Evolutionary conservation across 2,797 vertebrate species (phyloP).

Genomic region (Platyrinchus mystaceus): DNA sequence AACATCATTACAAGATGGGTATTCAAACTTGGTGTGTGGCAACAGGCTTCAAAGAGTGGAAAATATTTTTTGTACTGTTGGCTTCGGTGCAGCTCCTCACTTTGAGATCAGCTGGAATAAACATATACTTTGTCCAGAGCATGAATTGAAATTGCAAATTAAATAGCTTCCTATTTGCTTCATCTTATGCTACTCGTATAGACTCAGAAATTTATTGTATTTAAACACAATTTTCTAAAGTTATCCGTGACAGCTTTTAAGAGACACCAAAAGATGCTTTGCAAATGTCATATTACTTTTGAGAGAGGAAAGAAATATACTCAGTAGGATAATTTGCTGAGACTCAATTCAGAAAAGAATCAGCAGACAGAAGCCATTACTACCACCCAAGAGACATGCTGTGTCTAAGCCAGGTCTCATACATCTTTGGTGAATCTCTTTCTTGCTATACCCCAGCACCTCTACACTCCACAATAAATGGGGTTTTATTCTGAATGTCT

Average conservation of each 20-base stretch:
- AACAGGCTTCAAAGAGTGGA: neutral
- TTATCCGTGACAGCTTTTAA: neutral
- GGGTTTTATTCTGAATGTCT: neutral
- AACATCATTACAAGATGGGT: neutral
- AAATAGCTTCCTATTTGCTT: neutral
- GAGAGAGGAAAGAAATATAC: neutral
- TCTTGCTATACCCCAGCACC: neutral
- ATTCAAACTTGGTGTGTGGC: neutral
- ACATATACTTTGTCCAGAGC: neutral
- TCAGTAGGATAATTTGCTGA: neutral
- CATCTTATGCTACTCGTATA: neutral
- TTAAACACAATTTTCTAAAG: neutral
- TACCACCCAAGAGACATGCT: rapidly evolving
- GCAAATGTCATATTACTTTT: neutral
- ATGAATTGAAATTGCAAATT: neutral
- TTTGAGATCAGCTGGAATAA: neutral
- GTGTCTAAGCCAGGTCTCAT: neutral
- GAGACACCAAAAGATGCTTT: neutral
- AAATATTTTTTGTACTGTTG: neutral
- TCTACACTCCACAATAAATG: neutral
- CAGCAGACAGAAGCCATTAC: neutral
- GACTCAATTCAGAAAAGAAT: neutral
- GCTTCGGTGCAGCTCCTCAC: neutral
- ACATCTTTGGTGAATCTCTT: neutral
- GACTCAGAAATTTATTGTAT: neutral